Evolutionary conservation across 2,113 vertebrate genomes (phyloP), one percentile per base, ranked within the genome.

Genomic region (Oophaga pumilio): DNA sequence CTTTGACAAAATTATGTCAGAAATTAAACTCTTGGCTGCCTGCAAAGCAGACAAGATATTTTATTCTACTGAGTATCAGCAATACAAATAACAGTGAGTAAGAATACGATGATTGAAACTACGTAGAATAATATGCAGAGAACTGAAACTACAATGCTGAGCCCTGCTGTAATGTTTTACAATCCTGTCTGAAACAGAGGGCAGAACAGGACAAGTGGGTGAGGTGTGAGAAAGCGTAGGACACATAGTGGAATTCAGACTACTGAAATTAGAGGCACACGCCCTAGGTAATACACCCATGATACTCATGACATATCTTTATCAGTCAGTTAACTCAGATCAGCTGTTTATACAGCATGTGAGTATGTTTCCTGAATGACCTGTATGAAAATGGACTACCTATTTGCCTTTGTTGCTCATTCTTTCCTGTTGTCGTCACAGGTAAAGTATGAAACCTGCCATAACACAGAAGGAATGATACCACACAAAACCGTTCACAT

Each of bases 321-420:
- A 77, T 88, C 71, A 88, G 87, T 84, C 80, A 53, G 43, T 69
- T 69, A 68, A 26, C 81, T 2, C 43, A 68, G 69, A 83, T 83
- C 81, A 88, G 87, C 81, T 84, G 87, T 88, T 88, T 88, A 53
- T 64, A 76, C 33, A 73, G 53, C 33, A 82, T 14, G 87, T 88
- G 56, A 66, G 53, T 59, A 57, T 84, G 43, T 43, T 88, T 88
- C 81, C 81, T 83, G 71, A 53, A 57, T 77, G 77, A 22, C 24
- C 74, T 60, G 11, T 20, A 77, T 66, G 17, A n/a, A 82, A 64
- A 87, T 33, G 71, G 74, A n/a, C 18, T 82, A 50, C n/a, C 77
- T 33, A 33, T 5, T 77, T 26, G 17, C 18, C 53, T 86, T 50
- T 66, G 53, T 77, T 50, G n/a, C 26, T 60, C 43, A 66, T 77